phyloP scores from a whole-genome alignment of 2,113 vertebrate genomes.

The Saguinus imperator region DNA sequence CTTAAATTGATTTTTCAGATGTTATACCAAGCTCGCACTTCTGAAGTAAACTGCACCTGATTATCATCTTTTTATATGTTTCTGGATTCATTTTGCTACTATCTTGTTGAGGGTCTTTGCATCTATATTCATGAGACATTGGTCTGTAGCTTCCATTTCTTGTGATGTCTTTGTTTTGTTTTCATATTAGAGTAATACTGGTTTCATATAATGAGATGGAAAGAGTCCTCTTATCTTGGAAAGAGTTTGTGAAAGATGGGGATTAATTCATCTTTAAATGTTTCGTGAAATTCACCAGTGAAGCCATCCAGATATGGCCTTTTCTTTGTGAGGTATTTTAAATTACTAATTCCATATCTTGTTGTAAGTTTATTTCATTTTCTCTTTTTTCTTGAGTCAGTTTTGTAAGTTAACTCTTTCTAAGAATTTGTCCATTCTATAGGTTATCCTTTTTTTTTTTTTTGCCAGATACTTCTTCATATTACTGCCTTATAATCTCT shows the following conservation, averaged over 20 bases:
- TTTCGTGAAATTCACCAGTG: not conserved
- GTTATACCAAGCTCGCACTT: not conserved
- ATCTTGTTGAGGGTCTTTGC: not conserved
- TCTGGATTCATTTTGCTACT: not conserved
- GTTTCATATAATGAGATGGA: not conserved
- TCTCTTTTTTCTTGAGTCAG: not conserved
- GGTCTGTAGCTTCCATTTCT: not conserved
- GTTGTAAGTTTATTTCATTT: not conserved
- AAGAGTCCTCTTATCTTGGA: not conserved
- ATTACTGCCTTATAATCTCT: not conserved
- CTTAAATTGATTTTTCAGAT: not conserved
- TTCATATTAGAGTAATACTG: not conserved
- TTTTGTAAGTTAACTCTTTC: not conserved
- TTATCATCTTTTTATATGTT: not conserved
- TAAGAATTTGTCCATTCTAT: not conserved
- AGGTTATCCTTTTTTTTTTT: not conserved
- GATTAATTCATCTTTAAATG: not conserved
- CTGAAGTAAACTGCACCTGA: not conserved
- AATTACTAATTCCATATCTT: not conserved
- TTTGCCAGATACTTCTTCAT: not conserved
- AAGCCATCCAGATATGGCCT: not conserved
- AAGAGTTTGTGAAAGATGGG: not conserved
- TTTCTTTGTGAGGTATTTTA: not conserved
- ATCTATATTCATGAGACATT: not conserved
- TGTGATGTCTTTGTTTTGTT: not conserved